Evolutionary conservation across 2,113 vertebrate species (phyloP), one percentile per base, ranked within the genome.

Genomic region (Carettochelys insculpta): DNA sequence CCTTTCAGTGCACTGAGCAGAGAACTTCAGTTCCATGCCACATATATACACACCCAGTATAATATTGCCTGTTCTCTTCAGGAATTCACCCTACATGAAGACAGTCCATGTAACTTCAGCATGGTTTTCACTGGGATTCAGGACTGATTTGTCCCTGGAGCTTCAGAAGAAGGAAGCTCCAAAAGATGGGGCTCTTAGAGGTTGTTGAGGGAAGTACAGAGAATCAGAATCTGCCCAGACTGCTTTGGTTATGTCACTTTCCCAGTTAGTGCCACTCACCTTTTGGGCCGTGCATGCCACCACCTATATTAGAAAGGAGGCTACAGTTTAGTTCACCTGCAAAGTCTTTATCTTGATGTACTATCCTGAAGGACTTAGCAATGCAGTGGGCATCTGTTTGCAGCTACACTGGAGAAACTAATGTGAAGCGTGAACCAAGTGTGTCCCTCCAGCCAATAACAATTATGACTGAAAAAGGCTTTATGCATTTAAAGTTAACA

Each of bases 71-170:
- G 2, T 77, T 5, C 5, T 91, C 45, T 51, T 4, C 5, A 77
- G 83, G 19, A 90, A 85, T 58, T 83, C 27, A 73, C 24, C 79
- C 68, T 56, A 16, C 25, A 5, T 76, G 48, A 75, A 85, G 14
- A 14, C 17, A 92, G 5, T 0, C 12, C 93, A 71, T 75, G 6
- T 1, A 58, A 5, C 8, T 85, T 3, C 52, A 4, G 3, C 83
- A 45, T 19, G 91, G 84, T 41, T 73, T 10, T 41, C 56, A 48
- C 7, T n/a, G 5, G 4, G 81, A 24, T 20, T 3, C 16, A 31
- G 1, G 2, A 29, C 65, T n/a, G n/a, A 5, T 61, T 80, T 47
- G 1, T n/a, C 68, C 31, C 48, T 20, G 3, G 10, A 1, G 0
- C 38, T 34, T 82, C 20, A 38, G n/a, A 53, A 5, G 38, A 83